Evolutionary conservation across 2,113 vertebrate genomes (phyloP).

Genomic region (Alectura lathami): DNA sequence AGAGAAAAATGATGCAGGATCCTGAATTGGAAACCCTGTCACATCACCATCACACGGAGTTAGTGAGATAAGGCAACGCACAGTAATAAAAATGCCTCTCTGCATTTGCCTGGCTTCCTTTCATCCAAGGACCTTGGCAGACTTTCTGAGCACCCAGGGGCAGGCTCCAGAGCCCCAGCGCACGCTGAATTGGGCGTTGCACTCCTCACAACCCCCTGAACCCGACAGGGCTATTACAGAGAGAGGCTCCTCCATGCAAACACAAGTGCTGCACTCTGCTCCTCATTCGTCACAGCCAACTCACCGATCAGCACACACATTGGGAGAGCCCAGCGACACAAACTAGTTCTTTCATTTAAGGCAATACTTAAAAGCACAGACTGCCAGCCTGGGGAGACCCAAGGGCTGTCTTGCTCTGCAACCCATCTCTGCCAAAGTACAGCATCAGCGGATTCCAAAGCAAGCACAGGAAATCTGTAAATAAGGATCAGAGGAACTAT

Average conservation of each 20-base stretch:
- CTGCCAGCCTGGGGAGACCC: neutral
- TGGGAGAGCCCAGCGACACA: fast-evolving
- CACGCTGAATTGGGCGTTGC: fast-evolving
- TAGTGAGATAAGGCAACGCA: neutral
- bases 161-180: neutral
- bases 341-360: neutral
- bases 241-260: fast-evolving
- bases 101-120: neutral
- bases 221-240: neutral
- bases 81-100: neutral
- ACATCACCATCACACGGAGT: fast-evolving
- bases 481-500: neutral
- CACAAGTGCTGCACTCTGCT: neutral
- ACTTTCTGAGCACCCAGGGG: neutral
- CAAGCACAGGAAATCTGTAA: neutral
- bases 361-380: fast-evolving
- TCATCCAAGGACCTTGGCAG: neutral
- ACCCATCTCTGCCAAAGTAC: neutral
- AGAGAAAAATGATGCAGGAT: neutral
- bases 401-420: neutral
- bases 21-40: neutral
- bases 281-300: neutral
- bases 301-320: neutral
- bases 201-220: neutral
- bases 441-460: neutral